These are phyloP conservation scores for Nannobrachium achirus DNA, from an alignment of 2,113 vertebrate genomes.

Conservation along the genomic window DNA sequence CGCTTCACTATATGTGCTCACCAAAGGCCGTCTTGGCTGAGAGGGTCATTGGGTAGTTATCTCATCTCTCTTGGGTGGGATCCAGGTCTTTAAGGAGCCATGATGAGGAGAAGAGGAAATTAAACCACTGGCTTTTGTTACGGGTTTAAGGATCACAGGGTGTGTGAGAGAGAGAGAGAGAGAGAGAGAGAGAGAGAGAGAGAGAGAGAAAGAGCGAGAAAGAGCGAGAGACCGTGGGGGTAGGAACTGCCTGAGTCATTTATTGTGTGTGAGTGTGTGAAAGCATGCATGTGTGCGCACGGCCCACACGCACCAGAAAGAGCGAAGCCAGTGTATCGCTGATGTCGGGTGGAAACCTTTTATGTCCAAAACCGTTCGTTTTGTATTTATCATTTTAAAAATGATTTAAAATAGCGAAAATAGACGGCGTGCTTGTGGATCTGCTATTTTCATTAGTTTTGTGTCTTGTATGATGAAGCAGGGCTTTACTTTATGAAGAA, in stretches of 20 bases:
- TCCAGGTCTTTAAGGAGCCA: conserved; percentile 60
- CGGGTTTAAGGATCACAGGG: conserved; percentile 56
- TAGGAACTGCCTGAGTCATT: conserved; percentile 38
- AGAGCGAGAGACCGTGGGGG: conserved; percentile 18
- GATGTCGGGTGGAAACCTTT: too few species aligned
- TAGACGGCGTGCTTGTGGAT: too few species aligned
- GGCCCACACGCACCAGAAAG: too few species aligned
- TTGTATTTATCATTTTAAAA: too few species aligned
- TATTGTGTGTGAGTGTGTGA: conserved; percentile 14
- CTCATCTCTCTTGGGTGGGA: conserved; percentile 69
- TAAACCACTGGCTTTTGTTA: conserved; percentile 68
- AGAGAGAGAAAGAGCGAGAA: conserved; percentile 7
- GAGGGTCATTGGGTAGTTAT: conserved; percentile 65
- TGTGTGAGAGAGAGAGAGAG: neutral
- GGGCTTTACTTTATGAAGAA: too few species aligned
- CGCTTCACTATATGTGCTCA: conserved; percentile 54
- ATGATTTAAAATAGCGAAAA: too few species aligned
- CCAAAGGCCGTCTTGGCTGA: conserved; percentile 50
- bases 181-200: conserved; percentile 8
- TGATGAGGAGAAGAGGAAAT: conserved; percentile 67
- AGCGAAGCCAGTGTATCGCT: too few species aligned
- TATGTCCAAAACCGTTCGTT: too few species aligned
- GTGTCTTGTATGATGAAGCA: too few species aligned
- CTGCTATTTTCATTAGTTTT: too few species aligned
- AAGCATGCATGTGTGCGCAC: conserved; percentile 6